Conservation (phyloP, 53 echinoderm and acorn worm genomes). For the Holothuria leucospilota region DNA sequence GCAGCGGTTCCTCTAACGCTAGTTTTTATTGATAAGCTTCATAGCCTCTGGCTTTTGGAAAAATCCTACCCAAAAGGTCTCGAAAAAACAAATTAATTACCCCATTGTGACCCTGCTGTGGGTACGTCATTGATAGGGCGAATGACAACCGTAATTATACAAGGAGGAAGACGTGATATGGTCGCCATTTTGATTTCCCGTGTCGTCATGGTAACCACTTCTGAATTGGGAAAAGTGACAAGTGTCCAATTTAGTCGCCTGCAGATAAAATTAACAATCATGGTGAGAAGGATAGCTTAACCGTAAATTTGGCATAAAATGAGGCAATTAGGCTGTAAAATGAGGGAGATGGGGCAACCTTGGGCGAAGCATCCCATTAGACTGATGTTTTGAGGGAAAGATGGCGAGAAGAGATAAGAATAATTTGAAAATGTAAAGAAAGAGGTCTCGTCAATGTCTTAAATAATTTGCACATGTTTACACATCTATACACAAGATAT, state of each 20-base stretch:
- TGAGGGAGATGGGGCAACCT: constrained; percentile 8
- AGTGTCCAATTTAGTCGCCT: constrained; percentile 31
- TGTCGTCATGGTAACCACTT: too few relatives aligned
- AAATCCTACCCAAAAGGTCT: background rate
- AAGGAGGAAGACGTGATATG: background rate
- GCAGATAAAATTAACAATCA: constrained; percentile 36
- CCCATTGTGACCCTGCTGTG: constrained; percentile 2
- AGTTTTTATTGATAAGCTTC: too few relatives aligned
- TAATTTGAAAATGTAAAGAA: background rate
- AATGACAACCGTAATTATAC: background rate
- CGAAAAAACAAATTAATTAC: constrained; percentile 38
- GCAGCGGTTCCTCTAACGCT: too few relatives aligned
- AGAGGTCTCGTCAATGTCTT: background rate
- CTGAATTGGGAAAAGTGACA: constrained; percentile 1
- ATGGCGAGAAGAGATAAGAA: constrained; percentile 6
- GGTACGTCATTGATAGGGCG: background rate
- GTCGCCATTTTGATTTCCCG: too few relatives aligned
- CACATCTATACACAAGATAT: too few relatives aligned
- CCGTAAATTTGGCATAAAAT: constrained; percentile 18
- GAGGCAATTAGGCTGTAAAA: constrained; percentile 17
- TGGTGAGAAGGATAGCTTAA: constrained; percentile 9
- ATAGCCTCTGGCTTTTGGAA: too few relatives aligned
- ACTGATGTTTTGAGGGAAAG: background rate
- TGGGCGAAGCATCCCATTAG: constrained; percentile 32
- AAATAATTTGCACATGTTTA: background rate